A percentile compares a stretch with the other conserved stretches of the same genome.
Evolutionary conservation across 2,888 invertebrate species (phyloP).

Genomic region (Epirrhoe tristata): DNA sequence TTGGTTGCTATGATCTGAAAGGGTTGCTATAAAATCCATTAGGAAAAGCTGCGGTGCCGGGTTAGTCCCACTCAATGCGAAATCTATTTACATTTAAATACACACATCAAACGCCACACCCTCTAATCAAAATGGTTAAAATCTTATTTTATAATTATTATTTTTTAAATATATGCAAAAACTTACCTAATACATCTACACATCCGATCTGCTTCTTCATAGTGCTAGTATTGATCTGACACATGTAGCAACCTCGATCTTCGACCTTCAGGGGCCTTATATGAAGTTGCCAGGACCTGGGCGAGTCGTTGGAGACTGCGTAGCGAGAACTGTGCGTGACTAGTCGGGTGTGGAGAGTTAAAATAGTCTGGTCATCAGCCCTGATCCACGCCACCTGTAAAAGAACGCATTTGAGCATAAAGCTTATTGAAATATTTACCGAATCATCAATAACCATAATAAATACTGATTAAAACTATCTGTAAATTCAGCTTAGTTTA

Average conservation of each 20-base stretch:
- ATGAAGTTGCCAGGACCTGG: slow-evolving; percentile 90
- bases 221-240: slow-evolving; percentile 91
- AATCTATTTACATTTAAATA: too few relatives aligned
- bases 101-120: too few relatives aligned
- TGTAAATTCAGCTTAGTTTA: not conserved
- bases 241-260: slow-evolving; percentile 92
- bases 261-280: slow-evolving; percentile 89
- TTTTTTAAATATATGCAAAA: too few relatives aligned
- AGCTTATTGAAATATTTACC: too few relatives aligned
- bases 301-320: slow-evolving; percentile 89
- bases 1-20: too few relatives aligned
- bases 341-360: slow-evolving; percentile 90
- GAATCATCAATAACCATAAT: too few relatives aligned
- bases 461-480: not conserved
- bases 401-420: not conserved
- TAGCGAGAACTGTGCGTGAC: slow-evolving; percentile 91
- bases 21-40: too few relatives aligned
- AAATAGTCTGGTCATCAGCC: slow-evolving; percentile 90
- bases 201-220: slow-evolving; percentile 92
- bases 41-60: too few relatives aligned
- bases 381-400: slow-evolving; percentile 91
- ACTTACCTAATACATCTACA: slow-evolving; percentile 90
- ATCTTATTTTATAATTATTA: too few relatives aligned
- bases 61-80: too few relatives aligned
- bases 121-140: too few relatives aligned